Percentiles rank a stretch among this genome's conserved stretches.
Conservation (phyloP, 2,888 invertebrate species). For the Zelleria hepariella region DNA sequence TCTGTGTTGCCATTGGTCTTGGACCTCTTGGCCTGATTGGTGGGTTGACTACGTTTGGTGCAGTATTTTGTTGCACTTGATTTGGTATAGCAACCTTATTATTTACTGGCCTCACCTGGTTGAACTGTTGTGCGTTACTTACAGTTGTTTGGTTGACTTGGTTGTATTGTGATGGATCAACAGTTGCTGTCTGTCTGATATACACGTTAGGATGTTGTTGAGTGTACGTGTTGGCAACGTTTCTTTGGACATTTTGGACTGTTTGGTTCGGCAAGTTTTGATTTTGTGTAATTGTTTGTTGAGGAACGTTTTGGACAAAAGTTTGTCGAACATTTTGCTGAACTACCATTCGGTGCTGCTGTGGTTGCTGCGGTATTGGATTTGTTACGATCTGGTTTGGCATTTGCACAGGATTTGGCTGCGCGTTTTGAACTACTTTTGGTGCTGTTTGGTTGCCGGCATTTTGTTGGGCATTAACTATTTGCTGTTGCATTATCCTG, state of each 20-base stretch:
- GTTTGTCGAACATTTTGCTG: background rate
- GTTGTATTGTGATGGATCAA: background rate
- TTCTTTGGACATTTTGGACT: background rate
- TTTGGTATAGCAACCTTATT: background rate
- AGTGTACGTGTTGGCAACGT: background rate
- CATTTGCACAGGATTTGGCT: background rate
- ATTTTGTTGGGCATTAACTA: background rate
- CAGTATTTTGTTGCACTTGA: background rate
- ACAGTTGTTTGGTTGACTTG: no score
- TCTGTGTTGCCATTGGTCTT: background rate
- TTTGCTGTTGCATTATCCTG: constrained; percentile 1
- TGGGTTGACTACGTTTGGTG: background rate
- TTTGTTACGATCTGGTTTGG: background rate
- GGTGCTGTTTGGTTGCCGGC: background rate
- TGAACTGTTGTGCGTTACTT: background rate
- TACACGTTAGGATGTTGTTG: constrained; percentile 7
- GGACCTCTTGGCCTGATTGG: background rate
- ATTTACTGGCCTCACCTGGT: background rate
- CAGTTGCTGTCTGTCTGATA: background rate
- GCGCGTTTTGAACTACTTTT: background rate
- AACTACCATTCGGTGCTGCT: background rate
- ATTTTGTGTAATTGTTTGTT: background rate
- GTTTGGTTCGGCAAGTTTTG: constrained; percentile 4
- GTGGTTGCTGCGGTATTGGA: background rate
- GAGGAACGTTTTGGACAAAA: background rate